A percentile compares a stretch with the other conserved stretches of the same genome.
Evolutionary conservation across 2,888 invertebrate genomes (phyloP).

Genomic region (Lycia hirtaria): DNA sequence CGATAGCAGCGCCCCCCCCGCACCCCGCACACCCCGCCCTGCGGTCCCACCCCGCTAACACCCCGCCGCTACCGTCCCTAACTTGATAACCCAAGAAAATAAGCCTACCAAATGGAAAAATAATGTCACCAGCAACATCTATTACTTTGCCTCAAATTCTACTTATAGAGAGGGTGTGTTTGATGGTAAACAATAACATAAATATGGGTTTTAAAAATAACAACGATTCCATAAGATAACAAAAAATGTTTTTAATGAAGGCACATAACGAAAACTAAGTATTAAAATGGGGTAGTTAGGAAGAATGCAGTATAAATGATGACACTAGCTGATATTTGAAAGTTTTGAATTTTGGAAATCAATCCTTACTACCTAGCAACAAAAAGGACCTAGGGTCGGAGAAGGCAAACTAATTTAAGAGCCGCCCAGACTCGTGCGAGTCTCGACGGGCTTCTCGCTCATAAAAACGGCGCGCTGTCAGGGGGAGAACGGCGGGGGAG

Average conservation of each 20-base stretch:
- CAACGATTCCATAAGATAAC: not conserved
- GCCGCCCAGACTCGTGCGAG: conserved; percentile 69
- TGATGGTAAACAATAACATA: not conserved
- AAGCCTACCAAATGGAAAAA: conserved; percentile 83
- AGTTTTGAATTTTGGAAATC: conserved; percentile 16
- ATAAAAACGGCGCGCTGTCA: conserved; percentile 76
- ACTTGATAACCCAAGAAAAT: conserved; percentile 84
- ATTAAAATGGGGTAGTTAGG: not conserved
- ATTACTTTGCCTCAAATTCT: conserved; percentile 58
- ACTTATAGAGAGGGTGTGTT: conserved; percentile 41
- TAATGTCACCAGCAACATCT: conserved; percentile 75
- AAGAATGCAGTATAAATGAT: not conserved
- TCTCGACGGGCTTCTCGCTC: conserved; percentile 75
- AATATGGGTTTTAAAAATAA: not conserved
- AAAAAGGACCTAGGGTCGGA: conserved; percentile 52
- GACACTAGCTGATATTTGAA: not conserved
- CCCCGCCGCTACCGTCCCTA: conserved; percentile 76
- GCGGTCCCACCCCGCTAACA: conserved; percentile 73
- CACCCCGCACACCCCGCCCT: conserved; percentile 71
- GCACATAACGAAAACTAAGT: not conserved
- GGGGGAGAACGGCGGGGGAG: conserved; percentile 72
- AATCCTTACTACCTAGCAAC: conserved; percentile 55
- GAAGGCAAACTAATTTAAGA: conserved; percentile 76
- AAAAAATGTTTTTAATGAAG: not conserved
- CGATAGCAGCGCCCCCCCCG: conserved; percentile 85